Percentiles rank a stretch among this genome's conserved stretches.
phyloP scores from a whole-genome alignment of 1,140 invertebrate species.

The Penaeus chinensis region DNA sequence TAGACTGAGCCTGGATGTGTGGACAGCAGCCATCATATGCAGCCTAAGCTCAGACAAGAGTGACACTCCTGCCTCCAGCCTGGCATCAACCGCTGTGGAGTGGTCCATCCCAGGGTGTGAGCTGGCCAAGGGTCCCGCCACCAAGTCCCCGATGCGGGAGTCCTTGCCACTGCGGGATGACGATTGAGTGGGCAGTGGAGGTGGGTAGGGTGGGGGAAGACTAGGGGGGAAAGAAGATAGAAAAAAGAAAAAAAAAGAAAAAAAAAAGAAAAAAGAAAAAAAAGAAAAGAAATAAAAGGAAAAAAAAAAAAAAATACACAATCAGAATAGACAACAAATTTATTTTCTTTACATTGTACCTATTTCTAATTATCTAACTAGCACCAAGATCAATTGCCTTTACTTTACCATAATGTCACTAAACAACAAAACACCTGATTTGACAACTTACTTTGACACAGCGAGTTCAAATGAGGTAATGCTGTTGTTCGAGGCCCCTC shows the following conservation, averaged over 20 bases:
- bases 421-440: no score
- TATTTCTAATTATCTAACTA: no score
- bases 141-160: conserved; percentile 43
- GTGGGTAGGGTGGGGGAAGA: conserved; percentile 31
- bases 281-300: not conserved
- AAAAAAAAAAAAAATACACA: not conserved
- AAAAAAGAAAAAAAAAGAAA: not conserved
- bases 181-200: conserved; percentile 31
- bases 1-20: conserved; percentile 58
- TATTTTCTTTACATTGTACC: not conserved
- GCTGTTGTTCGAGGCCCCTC: conserved; percentile 25
- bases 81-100: conserved; percentile 66
- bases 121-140: conserved; percentile 32
- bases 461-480: conserved; percentile 42
- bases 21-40: conserved; percentile 65
- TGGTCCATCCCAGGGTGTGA: conserved; percentile 59
- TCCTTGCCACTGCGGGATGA: conserved; percentile 40
- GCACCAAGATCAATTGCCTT: no score
- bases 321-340: not conserved
- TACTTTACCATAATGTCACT: no score
- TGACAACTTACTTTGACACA: conserved; percentile 47
- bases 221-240: not conserved
- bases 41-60: conserved; percentile 65
- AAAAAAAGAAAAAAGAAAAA: not conserved
- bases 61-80: conserved; percentile 65